Percentiles rank a stretch among this genome's conserved stretches.
Conservation (phyloP, 2,797 vertebrate species). For the Acrossocheilus fasciatus region DNA sequence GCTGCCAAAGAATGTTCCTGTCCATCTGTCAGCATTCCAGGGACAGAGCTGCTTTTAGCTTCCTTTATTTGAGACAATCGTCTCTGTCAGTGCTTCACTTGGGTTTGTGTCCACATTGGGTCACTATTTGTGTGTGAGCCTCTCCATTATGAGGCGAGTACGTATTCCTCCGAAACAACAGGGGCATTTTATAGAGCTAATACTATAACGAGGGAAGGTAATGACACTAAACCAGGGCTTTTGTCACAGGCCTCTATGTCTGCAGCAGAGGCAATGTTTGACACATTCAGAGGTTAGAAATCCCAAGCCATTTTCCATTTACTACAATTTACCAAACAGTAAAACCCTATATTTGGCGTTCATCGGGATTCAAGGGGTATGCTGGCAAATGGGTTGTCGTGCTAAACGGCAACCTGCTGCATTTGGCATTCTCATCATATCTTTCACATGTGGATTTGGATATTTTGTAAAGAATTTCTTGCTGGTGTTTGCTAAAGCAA, state of each 20-base stretch:
- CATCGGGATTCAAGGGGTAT: neutral
- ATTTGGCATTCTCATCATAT: neutral
- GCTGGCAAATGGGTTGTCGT: neutral
- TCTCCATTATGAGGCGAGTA: conserved; percentile 71
- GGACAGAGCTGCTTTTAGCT: conserved; percentile 64
- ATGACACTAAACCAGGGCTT: conserved; percentile 60
- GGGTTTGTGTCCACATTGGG: conserved; percentile 68
- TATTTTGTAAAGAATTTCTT: neutral
- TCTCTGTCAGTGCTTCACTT: conserved; percentile 62
- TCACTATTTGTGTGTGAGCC: conserved; percentile 58
- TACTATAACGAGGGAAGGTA: conserved; percentile 61
- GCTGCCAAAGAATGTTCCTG: conserved; percentile 65
- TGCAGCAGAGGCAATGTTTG: conserved; percentile 43
- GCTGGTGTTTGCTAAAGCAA: neutral
- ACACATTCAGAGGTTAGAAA: conserved; percentile 52
- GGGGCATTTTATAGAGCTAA: conserved; percentile 57
- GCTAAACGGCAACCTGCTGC: conserved; percentile 28
- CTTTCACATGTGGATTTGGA: neutral
- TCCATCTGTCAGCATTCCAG: conserved; percentile 74
- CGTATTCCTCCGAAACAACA: conserved; percentile 66
- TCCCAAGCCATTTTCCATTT: conserved; percentile 53
- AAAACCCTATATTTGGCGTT: conserved; percentile 51
- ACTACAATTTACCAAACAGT: conserved; percentile 43
- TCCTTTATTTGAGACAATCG: conserved; percentile 68
- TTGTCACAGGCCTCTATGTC: conserved; percentile 57